Percentiles rank a stretch among this genome's conserved stretches.
phyloP scores from a whole-genome alignment of 1,140 invertebrate genomes.

The Aethina tumida region DNA sequence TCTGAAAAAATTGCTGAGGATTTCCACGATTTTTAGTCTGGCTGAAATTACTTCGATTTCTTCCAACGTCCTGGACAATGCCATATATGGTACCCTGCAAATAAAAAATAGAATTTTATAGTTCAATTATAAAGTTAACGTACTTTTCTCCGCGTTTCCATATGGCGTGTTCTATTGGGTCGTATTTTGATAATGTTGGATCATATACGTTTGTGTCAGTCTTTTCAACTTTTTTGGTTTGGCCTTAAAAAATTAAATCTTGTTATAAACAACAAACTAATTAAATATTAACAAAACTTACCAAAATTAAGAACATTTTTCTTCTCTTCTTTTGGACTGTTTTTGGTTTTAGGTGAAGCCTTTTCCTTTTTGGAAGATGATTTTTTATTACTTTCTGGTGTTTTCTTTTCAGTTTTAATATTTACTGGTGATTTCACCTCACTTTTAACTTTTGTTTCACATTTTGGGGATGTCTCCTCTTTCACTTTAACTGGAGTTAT shows the following conservation, averaged over 20 bases:
- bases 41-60: conserved; percentile 82
- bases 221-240: not conserved
- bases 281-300: not conserved
- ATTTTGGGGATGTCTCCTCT: too few relatives aligned
- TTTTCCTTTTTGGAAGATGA: too few relatives aligned
- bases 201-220: conserved; percentile 47
- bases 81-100: conserved; percentile 83
- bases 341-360: too few relatives aligned
- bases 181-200: conserved; percentile 67
- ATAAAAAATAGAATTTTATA: conserved; percentile 6
- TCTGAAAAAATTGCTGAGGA: conserved; percentile 86
- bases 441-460: too few relatives aligned
- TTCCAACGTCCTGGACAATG: conserved; percentile 83
- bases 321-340: conserved; percentile 1
- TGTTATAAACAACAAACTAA: not conserved
- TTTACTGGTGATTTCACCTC: too few relatives aligned
- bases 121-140: conserved; percentile 19
- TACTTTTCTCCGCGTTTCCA: conserved; percentile 73
- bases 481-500: too few relatives aligned
- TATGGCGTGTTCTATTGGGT: conserved; percentile 83
- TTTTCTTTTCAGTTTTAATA: too few relatives aligned
- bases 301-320: not conserved
- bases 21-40: conserved; percentile 90
- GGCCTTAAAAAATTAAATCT: not conserved
- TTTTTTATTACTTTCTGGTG: too few relatives aligned